phyloP scores from a whole-genome alignment of 2,797 vertebrate genomes.

The Phylloscopus collybita region DNA sequence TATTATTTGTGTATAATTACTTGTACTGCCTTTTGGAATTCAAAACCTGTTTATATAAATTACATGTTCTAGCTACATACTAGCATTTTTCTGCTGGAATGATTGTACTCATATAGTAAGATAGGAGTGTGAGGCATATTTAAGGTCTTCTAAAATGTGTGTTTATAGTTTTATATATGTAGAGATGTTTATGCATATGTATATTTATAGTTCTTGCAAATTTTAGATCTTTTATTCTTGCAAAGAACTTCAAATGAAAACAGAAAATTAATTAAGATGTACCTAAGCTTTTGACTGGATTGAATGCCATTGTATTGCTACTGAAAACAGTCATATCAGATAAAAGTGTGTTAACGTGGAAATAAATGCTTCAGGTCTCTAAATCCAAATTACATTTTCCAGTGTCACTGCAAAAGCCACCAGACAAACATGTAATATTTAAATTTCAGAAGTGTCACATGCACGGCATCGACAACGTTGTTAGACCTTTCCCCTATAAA shows the following conservation, averaged over 20 bases:
- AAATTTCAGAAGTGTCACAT: neutral
- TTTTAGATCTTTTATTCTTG: neutral
- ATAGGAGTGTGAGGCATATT: neutral
- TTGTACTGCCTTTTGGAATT: neutral
- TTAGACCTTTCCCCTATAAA: neutral
- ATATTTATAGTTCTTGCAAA: neutral
- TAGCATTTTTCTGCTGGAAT: neutral
- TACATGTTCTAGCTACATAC: neutral
- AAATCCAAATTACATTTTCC: neutral
- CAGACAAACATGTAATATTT: neutral
- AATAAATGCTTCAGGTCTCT: neutral
- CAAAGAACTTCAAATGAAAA: neutral
- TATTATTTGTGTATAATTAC: neutral
- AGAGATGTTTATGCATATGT: neutral
- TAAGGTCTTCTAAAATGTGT: neutral
- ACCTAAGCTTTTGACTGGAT: neutral
- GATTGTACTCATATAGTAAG: neutral
- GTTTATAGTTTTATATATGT: neutral
- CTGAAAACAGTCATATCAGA: neutral
- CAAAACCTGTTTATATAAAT: neutral
- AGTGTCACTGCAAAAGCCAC: neutral
- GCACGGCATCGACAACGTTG: accelerated
- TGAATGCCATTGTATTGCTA: neutral
- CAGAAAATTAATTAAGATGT: neutral
- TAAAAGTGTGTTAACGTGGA: neutral